A percentile compares a stretch with the other conserved stretches of the same genome.
Conservation (phyloP, 2,113 vertebrate genomes). For the Tragelaphus imberbis region DNA sequence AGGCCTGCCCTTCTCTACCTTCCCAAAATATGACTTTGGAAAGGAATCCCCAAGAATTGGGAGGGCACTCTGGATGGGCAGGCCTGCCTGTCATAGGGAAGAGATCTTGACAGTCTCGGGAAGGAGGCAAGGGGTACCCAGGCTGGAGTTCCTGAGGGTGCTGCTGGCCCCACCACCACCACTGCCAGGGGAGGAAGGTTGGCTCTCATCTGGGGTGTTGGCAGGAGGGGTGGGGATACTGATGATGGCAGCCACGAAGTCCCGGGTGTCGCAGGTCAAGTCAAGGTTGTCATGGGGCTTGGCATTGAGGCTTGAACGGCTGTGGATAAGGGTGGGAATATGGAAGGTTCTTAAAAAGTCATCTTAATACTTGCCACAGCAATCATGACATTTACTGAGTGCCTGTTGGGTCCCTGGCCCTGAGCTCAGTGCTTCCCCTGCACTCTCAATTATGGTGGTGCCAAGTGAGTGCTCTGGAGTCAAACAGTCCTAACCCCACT, state of each 20-base stretch:
- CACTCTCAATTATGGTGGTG: neutral
- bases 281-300: slow-evolving; percentile 83
- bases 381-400: neutral
- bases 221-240: slow-evolving; percentile 92
- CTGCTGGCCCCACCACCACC: slow-evolving; percentile 63
- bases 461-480: neutral
- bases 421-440: neutral
- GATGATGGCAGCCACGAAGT: slow-evolving; percentile 91
- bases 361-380: neutral
- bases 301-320: slow-evolving; percentile 92
- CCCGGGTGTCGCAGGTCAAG: slow-evolving; percentile 88
- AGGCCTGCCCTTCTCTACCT: slow-evolving; percentile 20
- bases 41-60: slow-evolving; percentile 45
- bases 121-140: slow-evolving; percentile 79
- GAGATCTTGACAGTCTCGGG: slow-evolving; percentile 90
- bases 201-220: slow-evolving; percentile 90
- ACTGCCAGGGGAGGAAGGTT: slow-evolving; percentile 79
- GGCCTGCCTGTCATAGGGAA: slow-evolving; percentile 83
- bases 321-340: slow-evolving; percentile 65
- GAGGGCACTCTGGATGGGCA: slow-evolving; percentile 7
- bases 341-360: slow-evolving; percentile 35
- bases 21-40: slow-evolving; percentile 70
- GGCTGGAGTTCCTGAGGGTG: slow-evolving; percentile 85
- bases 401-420: neutral
- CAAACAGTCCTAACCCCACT: neutral